A percentile compares a stretch with the other conserved stretches of the same genome.
phyloP scores from a whole-genome alignment of 2,797 vertebrate species.

The Neoniphon sammara region DNA sequence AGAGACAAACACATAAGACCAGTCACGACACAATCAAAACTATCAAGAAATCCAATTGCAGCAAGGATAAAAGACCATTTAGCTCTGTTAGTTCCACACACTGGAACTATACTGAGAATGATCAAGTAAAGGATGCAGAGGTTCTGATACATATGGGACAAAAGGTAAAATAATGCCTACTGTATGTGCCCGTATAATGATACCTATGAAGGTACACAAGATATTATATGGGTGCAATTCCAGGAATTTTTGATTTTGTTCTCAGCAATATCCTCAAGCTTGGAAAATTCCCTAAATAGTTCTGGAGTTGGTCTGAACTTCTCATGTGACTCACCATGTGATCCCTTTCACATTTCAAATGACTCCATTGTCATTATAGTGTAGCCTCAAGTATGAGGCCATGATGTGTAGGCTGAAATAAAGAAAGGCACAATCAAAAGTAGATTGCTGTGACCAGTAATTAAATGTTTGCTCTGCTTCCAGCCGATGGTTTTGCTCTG shows the following conservation, averaged over 20 bases:
- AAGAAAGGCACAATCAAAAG: not conserved
- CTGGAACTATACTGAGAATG: too few relatives aligned
- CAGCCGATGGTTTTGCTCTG: constrained; percentile 85
- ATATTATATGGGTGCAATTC: not conserved
- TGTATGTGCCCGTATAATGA: too few relatives aligned
- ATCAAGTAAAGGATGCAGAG: too few relatives aligned
- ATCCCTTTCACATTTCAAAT: constrained; percentile 19
- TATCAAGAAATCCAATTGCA: too few relatives aligned
- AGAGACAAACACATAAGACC: too few relatives aligned
- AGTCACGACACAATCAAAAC: too few relatives aligned
- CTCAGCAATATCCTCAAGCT: not conserved
- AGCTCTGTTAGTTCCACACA: too few relatives aligned
- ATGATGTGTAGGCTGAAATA: not conserved
- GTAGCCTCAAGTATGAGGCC: not conserved
- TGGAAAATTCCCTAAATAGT: constrained; percentile 27
- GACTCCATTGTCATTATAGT: not conserved
- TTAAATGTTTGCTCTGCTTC: constrained; percentile 11
- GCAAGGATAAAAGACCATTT: too few relatives aligned
- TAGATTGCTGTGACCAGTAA: not conserved
- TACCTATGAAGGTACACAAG: not conserved
- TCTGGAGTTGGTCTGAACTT: not conserved
- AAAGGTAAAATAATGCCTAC: too few relatives aligned
- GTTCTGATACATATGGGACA: too few relatives aligned
- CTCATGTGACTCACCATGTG: constrained; percentile 65
- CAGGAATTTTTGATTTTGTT: not conserved